Evolutionary conservation across 2,797 vertebrate species (phyloP).

Genomic region (Podarcis siculus): DNA sequence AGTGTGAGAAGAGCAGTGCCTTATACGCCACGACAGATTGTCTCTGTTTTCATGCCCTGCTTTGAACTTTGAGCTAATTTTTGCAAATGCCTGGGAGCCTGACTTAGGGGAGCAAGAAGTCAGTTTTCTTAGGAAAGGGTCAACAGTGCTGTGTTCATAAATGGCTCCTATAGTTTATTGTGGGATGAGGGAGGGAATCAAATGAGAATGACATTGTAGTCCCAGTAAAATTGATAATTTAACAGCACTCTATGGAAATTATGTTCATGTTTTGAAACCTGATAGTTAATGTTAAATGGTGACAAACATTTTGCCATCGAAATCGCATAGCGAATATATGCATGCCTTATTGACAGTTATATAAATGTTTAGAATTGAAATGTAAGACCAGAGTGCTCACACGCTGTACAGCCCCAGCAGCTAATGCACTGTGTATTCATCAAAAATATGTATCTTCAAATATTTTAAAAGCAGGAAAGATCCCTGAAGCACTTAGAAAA

Average conservation of each 20-base stretch:
- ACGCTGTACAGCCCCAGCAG: not conserved
- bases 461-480: not conserved
- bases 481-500: not conserved
- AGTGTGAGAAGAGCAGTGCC: constrained; percentile 49
- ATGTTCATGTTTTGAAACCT: not conserved
- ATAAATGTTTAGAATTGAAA: not conserved
- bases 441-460: not conserved
- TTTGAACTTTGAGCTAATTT: constrained; percentile 72
- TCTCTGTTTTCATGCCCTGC: constrained; percentile 55
- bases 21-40: constrained; percentile 58
- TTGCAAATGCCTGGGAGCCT: constrained; percentile 45
- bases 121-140: constrained; percentile 67
- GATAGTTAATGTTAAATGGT: not conserved
- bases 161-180: constrained; percentile 40
- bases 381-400: not conserved
- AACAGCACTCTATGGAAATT: constrained; percentile 16
- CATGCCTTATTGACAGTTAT: not conserved
- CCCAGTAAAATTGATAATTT: constrained; percentile 16
- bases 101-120: constrained; percentile 43
- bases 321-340: not conserved
- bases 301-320: not conserved
- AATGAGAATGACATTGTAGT: constrained; percentile 28
- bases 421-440: not conserved
- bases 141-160: constrained; percentile 47
- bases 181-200: constrained; percentile 16